Conservation (phyloP, 2,888 invertebrate genomes). For the Trissonchulus sp. region DNA sequence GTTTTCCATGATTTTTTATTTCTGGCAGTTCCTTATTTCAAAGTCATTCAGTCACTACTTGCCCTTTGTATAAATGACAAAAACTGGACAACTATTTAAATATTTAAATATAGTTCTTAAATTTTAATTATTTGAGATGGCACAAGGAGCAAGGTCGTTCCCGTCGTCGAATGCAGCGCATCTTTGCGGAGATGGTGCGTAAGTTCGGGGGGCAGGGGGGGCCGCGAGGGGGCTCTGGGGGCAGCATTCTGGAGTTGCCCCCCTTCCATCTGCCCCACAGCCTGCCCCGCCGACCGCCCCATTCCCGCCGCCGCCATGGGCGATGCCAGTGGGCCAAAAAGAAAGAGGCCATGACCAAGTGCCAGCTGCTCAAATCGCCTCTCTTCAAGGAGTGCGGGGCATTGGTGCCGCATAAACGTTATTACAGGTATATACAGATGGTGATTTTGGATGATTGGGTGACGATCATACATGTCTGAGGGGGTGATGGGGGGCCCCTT, state of each 20-base stretch:
- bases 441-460: no score
- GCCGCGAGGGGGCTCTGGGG: not conserved
- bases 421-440: no score
- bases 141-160: not conserved
- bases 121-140: not conserved
- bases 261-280: not conserved
- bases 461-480: no score
- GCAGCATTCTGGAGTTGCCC: not conserved
- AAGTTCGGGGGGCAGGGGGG: not conserved
- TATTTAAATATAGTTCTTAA: no score
- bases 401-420: no score
- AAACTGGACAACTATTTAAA: no score
- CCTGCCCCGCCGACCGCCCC: not conserved
- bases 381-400: conserved; percentile 71
- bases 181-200: not conserved
- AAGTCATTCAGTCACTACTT: no score
- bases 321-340: not conserved
- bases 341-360: conserved; percentile 48
- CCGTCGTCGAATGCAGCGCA: not conserved
- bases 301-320: not conserved
- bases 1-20: no score
- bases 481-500: no score
- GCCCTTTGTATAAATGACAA: no score
- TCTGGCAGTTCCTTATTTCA: no score
- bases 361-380: conserved; percentile 59